Percentiles rank a stretch among this genome's conserved stretches.
phyloP scores from a whole-genome alignment of 2,888 invertebrate species.

The Emmelina monodactyla region DNA sequence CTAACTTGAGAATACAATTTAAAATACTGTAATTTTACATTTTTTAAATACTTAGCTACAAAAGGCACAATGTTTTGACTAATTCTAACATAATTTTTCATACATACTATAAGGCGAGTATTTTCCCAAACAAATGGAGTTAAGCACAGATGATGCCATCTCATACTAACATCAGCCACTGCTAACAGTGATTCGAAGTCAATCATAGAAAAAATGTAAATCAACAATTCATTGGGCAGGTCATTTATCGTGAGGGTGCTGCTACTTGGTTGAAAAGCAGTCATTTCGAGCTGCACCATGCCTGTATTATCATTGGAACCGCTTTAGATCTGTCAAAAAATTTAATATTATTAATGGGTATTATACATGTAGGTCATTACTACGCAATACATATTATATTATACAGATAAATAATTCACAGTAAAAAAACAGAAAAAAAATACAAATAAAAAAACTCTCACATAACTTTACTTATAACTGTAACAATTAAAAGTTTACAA shows the following conservation, averaged over 20 bases:
- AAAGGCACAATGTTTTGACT: slow-evolving; percentile 61
- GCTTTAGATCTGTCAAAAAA: slow-evolving; percentile 22
- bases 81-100: slow-evolving; percentile 61
- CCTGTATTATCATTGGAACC: slow-evolving; percentile 14
- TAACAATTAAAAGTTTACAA: too few species aligned
- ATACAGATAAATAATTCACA: slow-evolving; percentile 2
- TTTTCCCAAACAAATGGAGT: slow-evolving; percentile 62
- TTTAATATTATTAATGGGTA: too few species aligned
- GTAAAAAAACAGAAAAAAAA: slow-evolving; percentile 21
- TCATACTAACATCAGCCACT: slow-evolving; percentile 52
- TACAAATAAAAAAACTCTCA: too few species aligned
- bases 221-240: slow-evolving; percentile 60
- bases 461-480: too few species aligned
- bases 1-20: slow-evolving; percentile 61
- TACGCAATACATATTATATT: too few species aligned
- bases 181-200: slow-evolving; percentile 58
- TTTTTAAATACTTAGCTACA: slow-evolving; percentile 58
- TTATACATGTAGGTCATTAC: too few species aligned
- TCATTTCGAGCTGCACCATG: slow-evolving; percentile 59
- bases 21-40: slow-evolving; percentile 63
- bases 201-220: slow-evolving; percentile 61
- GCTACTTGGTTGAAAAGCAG: slow-evolving; percentile 30
- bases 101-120: slow-evolving; percentile 57
- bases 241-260: slow-evolving; percentile 51
- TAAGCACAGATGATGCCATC: slow-evolving; percentile 58